A percentile compares a stretch with the other conserved stretches of the same genome.
phyloP scores from a whole-genome alignment of 2,888 invertebrate species.

The Ectemnius continuus region DNA sequence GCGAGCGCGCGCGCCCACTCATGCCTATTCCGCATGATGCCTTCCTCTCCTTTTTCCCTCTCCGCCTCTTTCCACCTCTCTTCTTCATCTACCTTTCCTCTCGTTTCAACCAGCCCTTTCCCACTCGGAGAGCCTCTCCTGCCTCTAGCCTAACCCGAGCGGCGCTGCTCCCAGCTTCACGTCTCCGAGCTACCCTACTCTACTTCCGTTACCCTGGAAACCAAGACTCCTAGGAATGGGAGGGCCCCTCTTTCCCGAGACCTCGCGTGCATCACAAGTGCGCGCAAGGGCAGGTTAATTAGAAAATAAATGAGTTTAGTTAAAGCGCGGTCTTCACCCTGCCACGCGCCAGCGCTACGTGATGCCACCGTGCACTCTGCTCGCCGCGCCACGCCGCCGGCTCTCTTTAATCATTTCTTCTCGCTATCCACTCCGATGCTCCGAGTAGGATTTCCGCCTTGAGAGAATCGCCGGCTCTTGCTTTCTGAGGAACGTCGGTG shows the following conservation, averaged over 20 bases:
- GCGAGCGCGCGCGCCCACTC: background rate
- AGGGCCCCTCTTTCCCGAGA: background rate
- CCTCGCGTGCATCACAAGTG: background rate
- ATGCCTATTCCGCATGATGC: conserved; percentile 1
- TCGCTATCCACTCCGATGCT: too few relatives aligned
- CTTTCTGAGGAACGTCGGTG: too few relatives aligned
- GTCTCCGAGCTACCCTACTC: background rate
- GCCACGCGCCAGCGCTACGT: too few relatives aligned
- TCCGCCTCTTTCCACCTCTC: background rate
- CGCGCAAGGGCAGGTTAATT: background rate
- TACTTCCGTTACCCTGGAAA: conserved; percentile 7
- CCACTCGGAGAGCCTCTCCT: background rate
- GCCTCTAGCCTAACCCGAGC: background rate
- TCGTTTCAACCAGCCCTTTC: too few relatives aligned
- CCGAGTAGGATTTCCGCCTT: too few relatives aligned
- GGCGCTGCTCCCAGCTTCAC: background rate
- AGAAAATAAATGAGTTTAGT: too few relatives aligned
- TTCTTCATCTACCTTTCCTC: background rate
- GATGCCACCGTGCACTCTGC: too few relatives aligned
- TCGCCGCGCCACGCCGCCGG: too few relatives aligned
- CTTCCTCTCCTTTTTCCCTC: background rate
- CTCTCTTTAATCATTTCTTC: too few relatives aligned
- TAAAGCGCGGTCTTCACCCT: too few relatives aligned
- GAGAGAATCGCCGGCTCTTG: too few relatives aligned
- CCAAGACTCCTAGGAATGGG: conserved; percentile 1